Conservation (phyloP, 2,113 vertebrate genomes). For the Paraplagusia blochii region DNA sequence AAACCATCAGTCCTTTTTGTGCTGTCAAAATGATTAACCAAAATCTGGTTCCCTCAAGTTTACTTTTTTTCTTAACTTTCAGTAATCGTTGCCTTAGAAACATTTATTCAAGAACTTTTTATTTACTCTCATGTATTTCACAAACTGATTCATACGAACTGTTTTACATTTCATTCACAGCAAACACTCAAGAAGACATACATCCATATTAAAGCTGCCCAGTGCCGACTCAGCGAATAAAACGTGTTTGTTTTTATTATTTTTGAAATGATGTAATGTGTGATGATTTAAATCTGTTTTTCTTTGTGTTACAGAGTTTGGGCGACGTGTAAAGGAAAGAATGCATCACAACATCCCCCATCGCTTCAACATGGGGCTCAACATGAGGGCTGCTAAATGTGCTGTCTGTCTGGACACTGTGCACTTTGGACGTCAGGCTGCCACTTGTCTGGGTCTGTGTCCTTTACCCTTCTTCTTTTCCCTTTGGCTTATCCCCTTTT, state of each 20-base stretch:
- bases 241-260: slow-evolving; percentile 2
- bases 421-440: slow-evolving; percentile 97
- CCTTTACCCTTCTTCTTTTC: too few species aligned
- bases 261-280: neutral
- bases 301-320: slow-evolving; percentile 81
- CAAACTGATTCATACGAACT: slow-evolving; percentile 23
- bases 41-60: neutral
- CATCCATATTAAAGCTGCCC: slow-evolving; percentile 28
- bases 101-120: slow-evolving; percentile 26
- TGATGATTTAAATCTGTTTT: neutral
- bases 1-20: slow-evolving; percentile 6
- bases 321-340: slow-evolving; percentile 92
- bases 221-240: slow-evolving; percentile 24
- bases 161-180: slow-evolving; percentile 8
- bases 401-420: slow-evolving; percentile 96
- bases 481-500: too few species aligned
- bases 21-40: slow-evolving; percentile 12
- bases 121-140: slow-evolving; percentile 43
- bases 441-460: slow-evolving; percentile 89
- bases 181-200: slow-evolving; percentile 1
- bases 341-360: slow-evolving; percentile 99
- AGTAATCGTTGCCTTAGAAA: slow-evolving; percentile 17
- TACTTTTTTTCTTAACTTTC: slow-evolving; percentile 9
- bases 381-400: slow-evolving; percentile 97
- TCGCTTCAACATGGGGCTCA: slow-evolving; percentile 94